Evolutionary conservation across 2,113 vertebrate species (phyloP).

Genomic region (Trichomycterus rosablanca): DNA sequence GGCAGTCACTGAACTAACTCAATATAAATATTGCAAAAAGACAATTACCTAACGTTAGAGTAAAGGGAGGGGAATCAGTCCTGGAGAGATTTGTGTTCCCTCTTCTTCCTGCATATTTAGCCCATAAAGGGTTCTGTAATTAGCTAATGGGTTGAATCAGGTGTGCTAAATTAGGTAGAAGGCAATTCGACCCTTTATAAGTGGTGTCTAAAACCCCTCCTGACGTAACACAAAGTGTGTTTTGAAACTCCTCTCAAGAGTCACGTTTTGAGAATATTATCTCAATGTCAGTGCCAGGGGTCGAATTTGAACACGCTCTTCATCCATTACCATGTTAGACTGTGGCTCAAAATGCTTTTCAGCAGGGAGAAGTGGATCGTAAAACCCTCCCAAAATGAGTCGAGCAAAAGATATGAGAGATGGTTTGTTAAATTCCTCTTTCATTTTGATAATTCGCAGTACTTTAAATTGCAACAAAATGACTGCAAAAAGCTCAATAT

Average conservation of each 20-base stretch:
- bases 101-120: neutral
- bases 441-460: neutral
- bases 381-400: constrained; percentile 9
- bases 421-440: constrained; percentile 6
- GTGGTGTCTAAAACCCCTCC: too few relatives aligned
- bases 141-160: neutral
- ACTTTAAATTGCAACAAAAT: neutral
- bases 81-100: neutral
- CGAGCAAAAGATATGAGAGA: neutral
- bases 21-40: neutral
- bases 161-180: neutral
- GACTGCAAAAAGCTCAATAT: neutral
- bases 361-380: constrained; percentile 9
- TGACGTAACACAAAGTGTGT: too few relatives aligned
- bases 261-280: neutral
- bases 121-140: neutral
- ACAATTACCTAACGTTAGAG: neutral
- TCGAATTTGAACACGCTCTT: neutral
- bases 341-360: neutral
- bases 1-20: neutral
- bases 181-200: too few relatives aligned
- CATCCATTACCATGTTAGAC: neutral
- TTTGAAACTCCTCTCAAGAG: neutral
- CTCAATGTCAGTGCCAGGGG: neutral
- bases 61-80: neutral